Base-by-base conservation (phyloP, 2,113 vertebrate genomes). In the Chloebia gouldiae region DNA sequence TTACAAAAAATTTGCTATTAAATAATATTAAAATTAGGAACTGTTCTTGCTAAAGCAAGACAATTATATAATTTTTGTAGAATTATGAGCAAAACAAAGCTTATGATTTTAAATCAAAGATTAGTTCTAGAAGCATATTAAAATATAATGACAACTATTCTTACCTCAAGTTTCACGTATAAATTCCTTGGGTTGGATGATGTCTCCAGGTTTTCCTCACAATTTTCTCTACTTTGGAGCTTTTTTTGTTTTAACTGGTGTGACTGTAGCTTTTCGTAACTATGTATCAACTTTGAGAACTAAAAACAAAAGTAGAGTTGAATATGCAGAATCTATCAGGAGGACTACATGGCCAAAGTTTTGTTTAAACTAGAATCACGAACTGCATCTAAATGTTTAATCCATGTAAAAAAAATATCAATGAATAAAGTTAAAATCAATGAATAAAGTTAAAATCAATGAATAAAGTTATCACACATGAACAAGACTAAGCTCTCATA, bases 191-290 rank as follows among this genome's bases (percentile, higher is more conserved):
- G 69, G 66, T 98, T 94, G 86, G 96, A 93, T 68, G 93, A 76
- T 6, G 53, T 78, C 45, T 97, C 96, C 50, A 77, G 39, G 49
- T 82, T 91, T 90, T 94, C 97, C 47, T 59, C 81, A 28, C 25
- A 56, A 47, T 63, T 10, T 59, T 95, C 96, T 80, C 89, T 93
- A 30, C 7, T 65, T 65, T 40, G 57, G 10, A 66, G 25, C 49
- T 76, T 97, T 47, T 57, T 97, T 88, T 97, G 94, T 95, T 97
- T 98, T 69, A 97, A 76, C 22, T 95, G 97, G 71, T 97, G 91
- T 23, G 95, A 95, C 77, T 95, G 96, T 61, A 98, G 95, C 64
- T 98, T 98, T 90, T 98, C 95, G 31, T 98, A 98, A 95, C 88
- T 98, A 27, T 82, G 92, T 63, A 96, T 96, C 94, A 98, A 80